Conservation (phyloP, 2,888 invertebrate genomes). For the Rhagonycha fulva region DNA sequence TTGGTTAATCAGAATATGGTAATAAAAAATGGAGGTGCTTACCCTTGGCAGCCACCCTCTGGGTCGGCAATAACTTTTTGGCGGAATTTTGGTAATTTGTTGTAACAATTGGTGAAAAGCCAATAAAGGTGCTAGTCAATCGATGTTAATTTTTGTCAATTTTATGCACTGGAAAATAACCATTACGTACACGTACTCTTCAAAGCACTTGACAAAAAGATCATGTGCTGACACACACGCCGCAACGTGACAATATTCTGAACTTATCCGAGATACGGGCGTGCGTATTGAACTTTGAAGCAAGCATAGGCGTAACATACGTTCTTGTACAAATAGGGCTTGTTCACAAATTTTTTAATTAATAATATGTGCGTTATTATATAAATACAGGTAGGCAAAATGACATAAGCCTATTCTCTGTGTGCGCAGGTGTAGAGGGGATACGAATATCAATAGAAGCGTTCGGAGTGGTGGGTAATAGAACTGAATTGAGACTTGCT, state of each 20-base stretch:
- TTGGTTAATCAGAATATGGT: not conserved
- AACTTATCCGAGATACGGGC: not conserved
- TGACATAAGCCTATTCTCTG: too few species aligned
- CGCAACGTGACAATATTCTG: not conserved
- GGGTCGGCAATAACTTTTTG: conserved; percentile 78
- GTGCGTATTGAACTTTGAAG: not conserved
- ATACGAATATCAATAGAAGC: too few species aligned
- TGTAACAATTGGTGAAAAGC: conserved; percentile 51
- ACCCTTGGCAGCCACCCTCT: conserved; percentile 79
- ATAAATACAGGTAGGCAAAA: too few species aligned
- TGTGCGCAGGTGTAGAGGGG: too few species aligned
- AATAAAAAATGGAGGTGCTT: conserved; percentile 38
- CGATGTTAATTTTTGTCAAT: conserved; percentile 38
- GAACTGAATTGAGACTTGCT: too few species aligned
- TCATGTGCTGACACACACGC: not conserved
- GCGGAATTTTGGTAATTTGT: conserved; percentile 80
- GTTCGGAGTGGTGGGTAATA: too few species aligned
- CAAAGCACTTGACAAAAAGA: conserved; percentile 12
- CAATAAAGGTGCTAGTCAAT: conserved; percentile 49
- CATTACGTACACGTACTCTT: conserved; percentile 40
- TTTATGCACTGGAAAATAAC: conserved; percentile 38
- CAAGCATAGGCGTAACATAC: not conserved
- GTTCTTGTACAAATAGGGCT: too few species aligned
- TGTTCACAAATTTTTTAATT: too few species aligned
- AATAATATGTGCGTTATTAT: too few species aligned